phyloP scores from a whole-genome alignment of 1,140 invertebrate species.

The Drosophila kohkoa region DNA sequence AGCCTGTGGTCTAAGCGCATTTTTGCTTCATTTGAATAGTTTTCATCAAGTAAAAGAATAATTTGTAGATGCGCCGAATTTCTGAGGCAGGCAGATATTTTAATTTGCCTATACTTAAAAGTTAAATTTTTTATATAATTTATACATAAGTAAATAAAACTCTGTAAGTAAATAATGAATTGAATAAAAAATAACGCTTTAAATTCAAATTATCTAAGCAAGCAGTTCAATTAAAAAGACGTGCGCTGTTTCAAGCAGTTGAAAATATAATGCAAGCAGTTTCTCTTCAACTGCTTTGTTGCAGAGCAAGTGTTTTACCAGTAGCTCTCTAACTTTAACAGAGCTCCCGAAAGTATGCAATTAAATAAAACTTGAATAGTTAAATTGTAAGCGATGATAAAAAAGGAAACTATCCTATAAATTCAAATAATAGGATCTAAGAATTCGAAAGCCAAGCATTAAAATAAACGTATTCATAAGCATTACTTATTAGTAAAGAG shows the following conservation, averaged over 20 bases:
- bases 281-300: neutral
- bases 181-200: neutral
- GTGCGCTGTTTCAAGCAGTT: neutral
- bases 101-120: too few species aligned
- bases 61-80: too few species aligned
- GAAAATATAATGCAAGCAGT: slow-evolving; percentile 1
- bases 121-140: too few species aligned
- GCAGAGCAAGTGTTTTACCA: neutral
- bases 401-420: neutral
- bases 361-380: neutral
- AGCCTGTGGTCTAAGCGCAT: slow-evolving; percentile 26
- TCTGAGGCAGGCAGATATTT: too few species aligned
- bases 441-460: too few species aligned
- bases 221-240: slow-evolving; percentile 1
- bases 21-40: slow-evolving; percentile 29
- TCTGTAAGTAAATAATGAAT: neutral
- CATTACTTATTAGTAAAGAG: too few species aligned
- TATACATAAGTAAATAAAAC: too few species aligned
- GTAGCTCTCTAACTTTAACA: neutral
- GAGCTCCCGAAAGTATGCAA: neutral
- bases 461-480: too few species aligned
- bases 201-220: neutral
- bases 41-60: slow-evolving; percentile 1
- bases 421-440: neutral
- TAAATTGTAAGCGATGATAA: too few species aligned